Evolutionary conservation across 2,113 vertebrate species (phyloP).

Genomic region (Mixornis gularis): DNA sequence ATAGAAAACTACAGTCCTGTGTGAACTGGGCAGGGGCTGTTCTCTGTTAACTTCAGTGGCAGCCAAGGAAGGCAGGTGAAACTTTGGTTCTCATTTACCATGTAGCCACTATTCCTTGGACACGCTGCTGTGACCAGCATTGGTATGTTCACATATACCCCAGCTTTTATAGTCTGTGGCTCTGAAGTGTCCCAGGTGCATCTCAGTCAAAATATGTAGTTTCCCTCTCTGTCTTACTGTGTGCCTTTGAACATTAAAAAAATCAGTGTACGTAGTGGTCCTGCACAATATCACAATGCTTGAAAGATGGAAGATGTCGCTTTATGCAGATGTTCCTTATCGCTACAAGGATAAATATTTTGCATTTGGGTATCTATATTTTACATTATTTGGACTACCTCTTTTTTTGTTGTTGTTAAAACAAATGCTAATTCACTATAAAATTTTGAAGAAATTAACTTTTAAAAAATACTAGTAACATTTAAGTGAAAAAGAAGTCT

Average conservation of each 20-base stretch:
- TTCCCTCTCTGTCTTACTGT: background rate
- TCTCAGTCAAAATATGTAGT: background rate
- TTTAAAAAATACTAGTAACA: background rate
- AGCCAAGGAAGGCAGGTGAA: background rate
- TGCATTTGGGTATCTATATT: background rate
- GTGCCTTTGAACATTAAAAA: background rate
- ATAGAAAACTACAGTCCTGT: background rate
- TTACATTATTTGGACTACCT: background rate
- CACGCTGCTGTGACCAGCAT: background rate
- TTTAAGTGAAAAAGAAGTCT: background rate
- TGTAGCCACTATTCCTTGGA: background rate
- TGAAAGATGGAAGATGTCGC: background rate
- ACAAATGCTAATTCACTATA: background rate
- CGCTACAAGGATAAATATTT: background rate
- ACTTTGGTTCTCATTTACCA: background rate
- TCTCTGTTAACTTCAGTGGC: background rate
- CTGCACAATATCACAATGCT: background rate
- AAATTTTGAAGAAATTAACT: background rate
- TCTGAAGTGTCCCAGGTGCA: background rate
- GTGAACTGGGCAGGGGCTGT: background rate
- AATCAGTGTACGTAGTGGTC: background rate
- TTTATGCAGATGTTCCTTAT: background rate
- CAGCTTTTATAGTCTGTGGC: background rate
- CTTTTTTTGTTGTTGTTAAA: background rate
- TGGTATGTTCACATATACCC: background rate